Conservation (phyloP, 2,113 vertebrate species). For the Balaenoptera acutorostrata region DNA sequence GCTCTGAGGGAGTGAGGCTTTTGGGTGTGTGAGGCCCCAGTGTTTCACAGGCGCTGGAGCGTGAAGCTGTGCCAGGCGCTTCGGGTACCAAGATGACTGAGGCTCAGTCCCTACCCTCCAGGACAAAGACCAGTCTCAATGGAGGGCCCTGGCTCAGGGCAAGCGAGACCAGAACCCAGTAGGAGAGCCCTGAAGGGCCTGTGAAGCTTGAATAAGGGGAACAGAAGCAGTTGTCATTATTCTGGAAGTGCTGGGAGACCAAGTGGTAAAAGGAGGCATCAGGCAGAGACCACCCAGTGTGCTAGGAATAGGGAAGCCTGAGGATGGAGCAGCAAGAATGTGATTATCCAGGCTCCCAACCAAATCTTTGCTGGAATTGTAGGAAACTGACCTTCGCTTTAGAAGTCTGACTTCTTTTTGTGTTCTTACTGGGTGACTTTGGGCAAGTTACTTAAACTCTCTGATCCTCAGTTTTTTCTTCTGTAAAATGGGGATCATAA, state of each 20-base stretch:
- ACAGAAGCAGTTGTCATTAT: neutral
- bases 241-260: neutral
- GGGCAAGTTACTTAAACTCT: neutral
- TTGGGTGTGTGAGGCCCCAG: neutral
- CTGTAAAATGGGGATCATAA: neutral
- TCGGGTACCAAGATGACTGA: neutral
- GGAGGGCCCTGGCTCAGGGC: neutral
- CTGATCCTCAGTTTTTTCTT: neutral
- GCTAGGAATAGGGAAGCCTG: neutral
- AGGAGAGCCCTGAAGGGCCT: neutral
- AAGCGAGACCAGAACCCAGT: neutral
- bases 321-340: neutral
- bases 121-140: neutral
- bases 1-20: neutral
- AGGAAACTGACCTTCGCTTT: neutral
- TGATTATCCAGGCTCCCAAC: neutral
- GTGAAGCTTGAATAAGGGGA: neutral
- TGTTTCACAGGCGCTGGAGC: neutral
- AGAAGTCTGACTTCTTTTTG: neutral
- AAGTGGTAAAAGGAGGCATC: neutral
- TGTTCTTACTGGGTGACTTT: neutral
- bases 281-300: neutral
- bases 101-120: neutral
- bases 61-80: neutral
- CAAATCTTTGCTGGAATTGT: neutral